phyloP scores from a whole-genome alignment of 2,797 vertebrate genomes.

The Cyclopterus lumpus region DNA sequence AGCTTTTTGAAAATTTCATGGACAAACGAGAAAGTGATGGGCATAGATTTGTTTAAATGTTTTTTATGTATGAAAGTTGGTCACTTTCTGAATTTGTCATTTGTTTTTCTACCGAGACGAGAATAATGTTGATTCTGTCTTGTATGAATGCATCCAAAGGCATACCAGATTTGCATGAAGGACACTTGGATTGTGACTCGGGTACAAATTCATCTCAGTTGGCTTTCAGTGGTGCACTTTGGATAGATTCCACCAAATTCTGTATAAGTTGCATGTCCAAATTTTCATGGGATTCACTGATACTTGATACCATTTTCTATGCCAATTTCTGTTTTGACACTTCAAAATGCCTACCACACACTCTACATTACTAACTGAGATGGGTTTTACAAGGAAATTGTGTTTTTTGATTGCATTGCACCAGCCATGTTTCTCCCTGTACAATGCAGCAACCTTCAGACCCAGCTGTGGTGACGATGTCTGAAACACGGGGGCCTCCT shows the following conservation, averaged over 20 bases:
- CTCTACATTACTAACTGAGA: slow-evolving; percentile 10
- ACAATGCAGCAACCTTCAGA: slow-evolving; percentile 86
- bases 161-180: slow-evolving; percentile 39
- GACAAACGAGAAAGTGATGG: slow-evolving; percentile 70
- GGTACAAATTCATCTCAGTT: slow-evolving; percentile 24
- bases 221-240: slow-evolving; percentile 9
- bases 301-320: neutral
- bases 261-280: neutral
- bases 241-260: slow-evolving; percentile 17
- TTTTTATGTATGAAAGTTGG: neutral
- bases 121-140: neutral
- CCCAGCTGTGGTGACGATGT: slow-evolving; percentile 83
- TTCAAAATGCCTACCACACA: neutral
- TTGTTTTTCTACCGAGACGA: neutral
- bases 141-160: neutral
- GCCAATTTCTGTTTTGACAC: neutral
- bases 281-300: neutral
- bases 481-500: slow-evolving; percentile 85
- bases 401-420: slow-evolving; percentile 6
- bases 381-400: neutral
- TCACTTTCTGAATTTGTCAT: neutral
- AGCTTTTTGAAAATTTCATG: neutral
- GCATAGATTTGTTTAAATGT: slow-evolving; percentile 78
- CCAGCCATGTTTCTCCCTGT: neutral
- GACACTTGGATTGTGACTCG: slow-evolving; percentile 9